These are phyloP conservation scores for Xestobium rufovillosum DNA, from an alignment of 2,888 invertebrate genomes.

Conservation along the genomic window DNA sequence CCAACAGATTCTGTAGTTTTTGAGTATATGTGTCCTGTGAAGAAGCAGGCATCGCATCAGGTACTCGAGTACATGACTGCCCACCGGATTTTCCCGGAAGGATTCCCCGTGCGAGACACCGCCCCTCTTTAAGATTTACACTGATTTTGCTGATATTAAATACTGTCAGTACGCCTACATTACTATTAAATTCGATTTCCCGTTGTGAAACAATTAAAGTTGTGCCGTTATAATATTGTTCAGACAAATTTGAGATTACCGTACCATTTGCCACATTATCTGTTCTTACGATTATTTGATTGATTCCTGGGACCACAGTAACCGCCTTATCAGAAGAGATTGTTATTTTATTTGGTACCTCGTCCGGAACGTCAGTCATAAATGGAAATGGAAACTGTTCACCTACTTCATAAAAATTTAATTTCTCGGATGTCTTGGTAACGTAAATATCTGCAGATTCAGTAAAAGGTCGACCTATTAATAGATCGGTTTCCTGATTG, in stretches of 20 bases:
- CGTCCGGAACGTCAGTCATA: no score
- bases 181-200: slow-evolving; percentile 1
- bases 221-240: not conserved
- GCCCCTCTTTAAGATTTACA: slow-evolving; percentile 2
- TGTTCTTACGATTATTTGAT: not conserved
- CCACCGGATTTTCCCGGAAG: slow-evolving; percentile 4
- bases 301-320: not conserved
- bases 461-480: no score
- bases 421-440: no score
- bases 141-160: not conserved
- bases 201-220: not conserved
- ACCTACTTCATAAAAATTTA: no score
- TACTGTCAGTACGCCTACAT: not conserved
- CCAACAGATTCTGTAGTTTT: not conserved
- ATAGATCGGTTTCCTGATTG: no score
- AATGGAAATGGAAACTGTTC: no score
- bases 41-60: slow-evolving; percentile 2
- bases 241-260: not conserved
- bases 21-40: not conserved
- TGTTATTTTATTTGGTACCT: no score
- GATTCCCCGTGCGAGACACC: slow-evolving; percentile 13
- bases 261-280: not conserved
- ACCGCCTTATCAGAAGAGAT: no score
- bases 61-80: slow-evolving; percentile 11
- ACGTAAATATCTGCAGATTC: no score